Conservation (phyloP, 2,797 vertebrate genomes). For the Acanthiza pusilla region DNA sequence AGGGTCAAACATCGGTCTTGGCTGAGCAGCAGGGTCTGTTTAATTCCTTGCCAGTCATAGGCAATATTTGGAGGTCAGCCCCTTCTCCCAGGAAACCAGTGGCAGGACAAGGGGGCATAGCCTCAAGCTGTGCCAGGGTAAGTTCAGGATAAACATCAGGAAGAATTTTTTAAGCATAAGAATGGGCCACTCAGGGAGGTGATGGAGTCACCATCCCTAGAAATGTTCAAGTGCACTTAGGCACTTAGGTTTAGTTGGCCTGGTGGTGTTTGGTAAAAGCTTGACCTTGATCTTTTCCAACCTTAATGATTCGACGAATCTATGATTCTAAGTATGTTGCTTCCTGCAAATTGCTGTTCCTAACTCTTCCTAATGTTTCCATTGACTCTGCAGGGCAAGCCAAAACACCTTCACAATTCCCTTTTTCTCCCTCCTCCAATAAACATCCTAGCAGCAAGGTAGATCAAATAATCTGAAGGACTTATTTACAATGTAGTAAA, state of each 20-base stretch:
- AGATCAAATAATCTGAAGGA: background rate
- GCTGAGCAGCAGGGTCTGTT: background rate
- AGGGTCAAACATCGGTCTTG: background rate
- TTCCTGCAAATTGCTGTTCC: background rate
- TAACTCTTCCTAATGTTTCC: background rate
- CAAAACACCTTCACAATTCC: background rate
- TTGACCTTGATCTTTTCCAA: background rate
- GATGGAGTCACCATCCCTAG: background rate
- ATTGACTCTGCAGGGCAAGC: background rate
- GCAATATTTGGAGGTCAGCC: background rate
- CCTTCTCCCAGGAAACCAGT: background rate
- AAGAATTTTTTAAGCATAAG: background rate
- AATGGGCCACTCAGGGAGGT: background rate
- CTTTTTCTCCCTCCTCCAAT: background rate
- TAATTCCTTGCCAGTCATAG: background rate
- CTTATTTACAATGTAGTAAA: background rate
- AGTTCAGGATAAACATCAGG: background rate
- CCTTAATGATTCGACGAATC: too few species aligned
- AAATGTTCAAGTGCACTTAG: background rate
- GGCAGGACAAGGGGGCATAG: rapidly evolving
- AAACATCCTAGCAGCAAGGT: background rate
- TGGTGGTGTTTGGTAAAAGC: background rate
- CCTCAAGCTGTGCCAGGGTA: background rate
- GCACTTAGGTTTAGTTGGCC: background rate
- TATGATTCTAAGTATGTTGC: background rate